phyloP scores from a whole-genome alignment of 2,797 vertebrate genomes.

The Gobio occitaniae region DNA sequence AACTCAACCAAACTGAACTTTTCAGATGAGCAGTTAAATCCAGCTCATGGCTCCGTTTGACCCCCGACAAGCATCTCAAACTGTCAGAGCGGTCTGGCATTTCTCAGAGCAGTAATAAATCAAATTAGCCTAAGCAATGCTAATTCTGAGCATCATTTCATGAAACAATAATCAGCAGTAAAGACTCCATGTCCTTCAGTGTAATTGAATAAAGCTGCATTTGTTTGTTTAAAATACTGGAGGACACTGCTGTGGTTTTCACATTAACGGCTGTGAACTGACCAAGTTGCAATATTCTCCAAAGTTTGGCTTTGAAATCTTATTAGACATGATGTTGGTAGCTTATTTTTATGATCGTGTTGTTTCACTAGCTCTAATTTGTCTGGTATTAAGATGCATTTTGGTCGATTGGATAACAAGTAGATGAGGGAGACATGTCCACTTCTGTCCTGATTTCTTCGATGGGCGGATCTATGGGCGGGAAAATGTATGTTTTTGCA shows the following conservation, averaged over 20 bases:
- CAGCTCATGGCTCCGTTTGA: conserved; percentile 64
- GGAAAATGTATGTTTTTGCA: too few relatives aligned
- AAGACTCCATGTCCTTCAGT: conserved; percentile 76
- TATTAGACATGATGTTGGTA: neutral
- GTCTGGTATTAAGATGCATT: too few relatives aligned
- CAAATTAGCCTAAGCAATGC: conserved; percentile 77
- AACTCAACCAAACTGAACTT: conserved; percentile 70
- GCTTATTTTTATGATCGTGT: neutral
- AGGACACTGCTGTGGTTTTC: conserved; percentile 33
- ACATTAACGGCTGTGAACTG: conserved; percentile 74
- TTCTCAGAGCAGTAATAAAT: conserved; percentile 73
- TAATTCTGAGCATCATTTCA: conserved; percentile 82
- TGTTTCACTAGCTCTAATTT: neutral
- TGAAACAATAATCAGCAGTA: conserved; percentile 77
- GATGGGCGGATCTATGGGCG: too few relatives aligned
- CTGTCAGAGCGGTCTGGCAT: conserved; percentile 71
- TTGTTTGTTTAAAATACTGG: conserved; percentile 80
- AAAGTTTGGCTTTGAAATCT: neutral
- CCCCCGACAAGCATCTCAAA: conserved; percentile 73
- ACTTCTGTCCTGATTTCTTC: too few relatives aligned
- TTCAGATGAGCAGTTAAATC: conserved; percentile 60
- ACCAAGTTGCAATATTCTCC: conserved; percentile 44
- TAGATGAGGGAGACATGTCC: too few relatives aligned
- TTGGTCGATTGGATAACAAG: too few relatives aligned
- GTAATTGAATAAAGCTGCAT: conserved; percentile 79